phyloP scores from a whole-genome alignment of 1,140 invertebrate genomes.

The Neodiprion lecontei region DNA sequence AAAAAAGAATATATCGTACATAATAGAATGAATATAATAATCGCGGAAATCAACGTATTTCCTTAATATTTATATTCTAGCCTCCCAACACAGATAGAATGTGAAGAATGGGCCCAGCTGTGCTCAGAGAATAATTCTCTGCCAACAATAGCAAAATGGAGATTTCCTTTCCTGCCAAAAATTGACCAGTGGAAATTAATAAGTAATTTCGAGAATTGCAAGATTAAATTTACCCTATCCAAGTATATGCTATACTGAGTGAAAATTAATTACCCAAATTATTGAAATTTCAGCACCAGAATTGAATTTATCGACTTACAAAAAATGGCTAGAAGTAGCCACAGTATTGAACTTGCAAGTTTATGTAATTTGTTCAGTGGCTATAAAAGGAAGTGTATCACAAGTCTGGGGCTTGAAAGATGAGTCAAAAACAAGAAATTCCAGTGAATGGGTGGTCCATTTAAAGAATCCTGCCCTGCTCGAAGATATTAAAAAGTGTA shows the following conservation, averaged over 20 bases:
- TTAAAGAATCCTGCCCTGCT: conserved; percentile 44
- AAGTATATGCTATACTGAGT: conserved; percentile 9
- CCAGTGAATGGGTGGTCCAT: conserved; percentile 42
- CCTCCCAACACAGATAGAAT: conserved; percentile 45
- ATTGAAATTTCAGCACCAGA: conserved; percentile 47
- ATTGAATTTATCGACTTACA: conserved; percentile 56
- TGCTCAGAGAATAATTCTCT: conserved; percentile 45
- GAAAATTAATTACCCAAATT: not conserved
- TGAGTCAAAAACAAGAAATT: conserved; percentile 20
- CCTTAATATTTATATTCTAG: conserved; percentile 35
- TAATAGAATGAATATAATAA: conserved; percentile 25
- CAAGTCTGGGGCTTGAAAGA: conserved; percentile 32
- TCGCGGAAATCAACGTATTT: conserved; percentile 21
- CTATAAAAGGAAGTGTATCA: conserved; percentile 50
- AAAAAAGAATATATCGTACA: conserved; percentile 10
- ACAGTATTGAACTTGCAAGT: conserved; percentile 48
- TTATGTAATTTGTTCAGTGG: conserved; percentile 53
- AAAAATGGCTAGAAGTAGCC: conserved; percentile 55
- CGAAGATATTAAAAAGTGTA: conserved; percentile 52
- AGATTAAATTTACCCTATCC: not conserved
- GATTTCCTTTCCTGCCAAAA: conserved; percentile 52
- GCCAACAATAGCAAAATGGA: conserved; percentile 53
- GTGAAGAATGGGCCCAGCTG: conserved; percentile 49
- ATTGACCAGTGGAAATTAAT: conserved; percentile 47
- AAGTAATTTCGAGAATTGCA: conserved; percentile 31